A percentile compares a stretch with the other conserved stretches of the same genome.
phyloP scores from a whole-genome alignment of 2,113 vertebrate genomes.

The Grantiella picta region DNA sequence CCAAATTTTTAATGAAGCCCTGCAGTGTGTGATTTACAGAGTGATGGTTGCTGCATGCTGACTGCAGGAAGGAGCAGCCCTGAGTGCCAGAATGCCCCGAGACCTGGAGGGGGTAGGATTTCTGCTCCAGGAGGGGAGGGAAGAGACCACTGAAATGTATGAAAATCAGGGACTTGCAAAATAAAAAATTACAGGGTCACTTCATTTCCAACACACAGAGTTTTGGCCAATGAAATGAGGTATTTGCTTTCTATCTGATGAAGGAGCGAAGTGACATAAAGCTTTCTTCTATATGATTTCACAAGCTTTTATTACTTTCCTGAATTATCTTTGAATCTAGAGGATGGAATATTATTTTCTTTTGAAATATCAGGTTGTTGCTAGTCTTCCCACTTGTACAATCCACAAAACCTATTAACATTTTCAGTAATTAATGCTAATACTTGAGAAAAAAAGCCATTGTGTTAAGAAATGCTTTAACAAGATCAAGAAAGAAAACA shows the following conservation, averaged over 20 bases:
- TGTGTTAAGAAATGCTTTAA: conserved; percentile 67
- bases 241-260: conserved; percentile 43
- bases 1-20: conserved; percentile 49
- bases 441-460: conserved; percentile 54
- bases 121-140: background rate
- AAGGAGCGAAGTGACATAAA: conserved; percentile 13
- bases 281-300: conserved; percentile 23
- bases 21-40: background rate
- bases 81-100: background rate
- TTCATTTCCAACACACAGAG: background rate
- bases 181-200: background rate
- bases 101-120: background rate
- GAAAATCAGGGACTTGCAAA: background rate
- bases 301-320: conserved; percentile 47
- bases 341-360: conserved; percentile 39
- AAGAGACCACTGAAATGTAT: background rate
- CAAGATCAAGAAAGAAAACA: conserved; percentile 52
- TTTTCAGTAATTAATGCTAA: conserved; percentile 66
- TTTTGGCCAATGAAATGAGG: background rate
- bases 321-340: conserved; percentile 50
- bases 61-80: background rate
- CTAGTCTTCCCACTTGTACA: conserved; percentile 38
- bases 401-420: conserved; percentile 50
- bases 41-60: background rate
- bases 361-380: conserved; percentile 44